Conservation (phyloP, 2,113 vertebrate species). For the Tragelaphus imberbis region DNA sequence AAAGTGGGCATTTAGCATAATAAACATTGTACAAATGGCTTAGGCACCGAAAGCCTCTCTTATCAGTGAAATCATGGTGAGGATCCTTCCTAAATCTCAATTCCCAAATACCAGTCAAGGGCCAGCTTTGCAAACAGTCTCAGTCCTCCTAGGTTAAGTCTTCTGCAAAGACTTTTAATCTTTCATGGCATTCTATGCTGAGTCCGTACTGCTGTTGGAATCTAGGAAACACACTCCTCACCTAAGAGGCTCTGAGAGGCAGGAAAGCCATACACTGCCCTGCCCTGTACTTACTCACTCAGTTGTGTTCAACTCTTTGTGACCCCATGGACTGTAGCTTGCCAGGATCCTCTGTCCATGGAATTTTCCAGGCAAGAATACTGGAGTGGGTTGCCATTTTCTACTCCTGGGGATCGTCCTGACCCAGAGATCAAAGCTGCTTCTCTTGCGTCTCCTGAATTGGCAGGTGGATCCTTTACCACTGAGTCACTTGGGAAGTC, state of each 20-base stretch:
- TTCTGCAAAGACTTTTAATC: neutral
- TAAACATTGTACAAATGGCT: neutral
- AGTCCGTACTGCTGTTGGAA: neutral
- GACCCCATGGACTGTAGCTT: neutral
- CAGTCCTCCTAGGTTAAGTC: neutral
- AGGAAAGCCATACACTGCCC: neutral
- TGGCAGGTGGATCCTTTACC: neutral
- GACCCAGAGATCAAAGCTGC: neutral
- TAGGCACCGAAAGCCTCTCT: neutral
- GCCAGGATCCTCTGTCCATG: neutral
- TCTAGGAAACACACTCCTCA: neutral
- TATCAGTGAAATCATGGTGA: neutral
- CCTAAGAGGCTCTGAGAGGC: neutral
- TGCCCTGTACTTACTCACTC: fast-evolving
- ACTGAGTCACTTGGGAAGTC: neutral
- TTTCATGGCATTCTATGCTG: neutral
- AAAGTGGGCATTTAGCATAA: neutral
- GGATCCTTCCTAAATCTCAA: neutral
- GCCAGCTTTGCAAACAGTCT: neutral
- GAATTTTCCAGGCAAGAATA: neutral
- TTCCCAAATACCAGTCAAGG: neutral
- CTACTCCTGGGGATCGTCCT: neutral
- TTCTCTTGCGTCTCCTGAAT: neutral
- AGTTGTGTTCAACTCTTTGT: neutral
- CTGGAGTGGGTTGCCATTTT: neutral